phyloP scores from a whole-genome alignment of 2,113 vertebrate genomes.

The Chroicocephalus ridibundus region DNA sequence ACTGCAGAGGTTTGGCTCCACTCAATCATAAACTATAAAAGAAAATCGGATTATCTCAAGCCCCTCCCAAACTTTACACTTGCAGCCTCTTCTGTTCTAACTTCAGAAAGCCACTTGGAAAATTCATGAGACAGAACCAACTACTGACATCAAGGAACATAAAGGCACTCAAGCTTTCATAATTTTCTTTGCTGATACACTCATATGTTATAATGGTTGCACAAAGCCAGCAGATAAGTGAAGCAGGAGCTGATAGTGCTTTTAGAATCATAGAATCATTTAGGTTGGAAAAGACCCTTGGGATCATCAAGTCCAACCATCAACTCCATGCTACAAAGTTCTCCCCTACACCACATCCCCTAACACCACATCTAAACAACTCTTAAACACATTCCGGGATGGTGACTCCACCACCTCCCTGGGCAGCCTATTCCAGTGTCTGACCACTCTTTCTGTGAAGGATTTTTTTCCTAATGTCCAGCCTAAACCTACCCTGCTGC shows the following conservation, averaged over 20 bases:
- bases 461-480: no score
- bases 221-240: neutral
- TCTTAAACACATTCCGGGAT: no score
- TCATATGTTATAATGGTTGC: neutral
- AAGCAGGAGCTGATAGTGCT: neutral
- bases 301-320: no score
- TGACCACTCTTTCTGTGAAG: no score
- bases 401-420: no score
- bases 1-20: neutral
- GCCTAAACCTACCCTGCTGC: no score
- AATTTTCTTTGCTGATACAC: neutral
- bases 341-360: no score
- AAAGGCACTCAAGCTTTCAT: neutral
- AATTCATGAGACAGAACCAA: neutral
- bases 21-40: neutral
- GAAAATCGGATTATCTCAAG: neutral
- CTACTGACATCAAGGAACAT: neutral
- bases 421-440: no score
- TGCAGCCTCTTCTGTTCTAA: neutral
- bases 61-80: neutral
- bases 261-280: neutral
- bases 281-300: no score
- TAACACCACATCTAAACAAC: no score
- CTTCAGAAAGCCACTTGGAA: neutral
- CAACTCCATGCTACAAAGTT: no score